phyloP scores from a whole-genome alignment of 2,888 invertebrate genomes.

The Acanthacorydalis orientalis region DNA sequence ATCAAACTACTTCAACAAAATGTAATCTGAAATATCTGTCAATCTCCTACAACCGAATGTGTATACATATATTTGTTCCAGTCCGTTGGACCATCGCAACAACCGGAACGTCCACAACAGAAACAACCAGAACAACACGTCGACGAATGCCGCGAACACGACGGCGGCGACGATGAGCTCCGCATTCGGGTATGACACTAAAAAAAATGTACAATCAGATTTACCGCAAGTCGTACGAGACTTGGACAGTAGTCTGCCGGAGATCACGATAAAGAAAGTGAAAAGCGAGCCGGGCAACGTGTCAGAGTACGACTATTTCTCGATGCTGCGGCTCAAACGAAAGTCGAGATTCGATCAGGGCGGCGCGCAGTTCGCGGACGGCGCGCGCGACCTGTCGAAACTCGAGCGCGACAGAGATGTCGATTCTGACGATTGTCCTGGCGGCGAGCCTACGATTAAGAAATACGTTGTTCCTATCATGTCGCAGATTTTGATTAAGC shows the following conservation, averaged over 20 bases:
- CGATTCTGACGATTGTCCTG: too few relatives aligned
- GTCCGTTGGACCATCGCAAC: slow-evolving; percentile 44
- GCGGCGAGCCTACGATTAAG: neutral
- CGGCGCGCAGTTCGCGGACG: neutral
- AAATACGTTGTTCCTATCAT: neutral
- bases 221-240: too few relatives aligned
- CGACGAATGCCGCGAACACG: slow-evolving; percentile 8
- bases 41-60: too few relatives aligned
- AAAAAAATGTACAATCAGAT: neutral
- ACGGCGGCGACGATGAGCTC: slow-evolving; percentile 1
- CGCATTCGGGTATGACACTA: slow-evolving; percentile 3
- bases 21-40: too few relatives aligned
- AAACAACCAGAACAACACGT: slow-evolving; percentile 6
- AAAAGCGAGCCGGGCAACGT: neutral
- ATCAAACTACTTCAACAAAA: too few relatives aligned
- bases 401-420: neutral
- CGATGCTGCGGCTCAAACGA: neutral
- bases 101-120: slow-evolving; percentile 21
- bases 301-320: neutral
- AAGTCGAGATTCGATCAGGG: neutral
- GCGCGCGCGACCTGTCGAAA: neutral
- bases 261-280: neutral
- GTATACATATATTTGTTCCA: slow-evolving; percentile 24
- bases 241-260: neutral
- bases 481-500: too few relatives aligned